Percentiles rank a stretch among this genome's conserved stretches.
phyloP scores from a whole-genome alignment of 2,888 invertebrate species.

The Rutpela maculata region DNA sequence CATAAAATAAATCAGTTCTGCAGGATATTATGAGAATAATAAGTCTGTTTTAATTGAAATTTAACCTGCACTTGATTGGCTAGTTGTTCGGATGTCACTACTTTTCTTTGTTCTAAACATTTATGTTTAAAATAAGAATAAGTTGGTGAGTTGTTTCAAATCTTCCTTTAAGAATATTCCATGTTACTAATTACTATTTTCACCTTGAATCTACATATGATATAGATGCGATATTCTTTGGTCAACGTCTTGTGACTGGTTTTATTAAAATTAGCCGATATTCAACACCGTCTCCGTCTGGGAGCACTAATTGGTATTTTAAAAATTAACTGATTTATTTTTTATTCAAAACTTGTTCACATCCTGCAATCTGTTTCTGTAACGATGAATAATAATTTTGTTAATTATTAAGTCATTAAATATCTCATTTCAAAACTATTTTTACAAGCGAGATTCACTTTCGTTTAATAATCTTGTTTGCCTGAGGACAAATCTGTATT shows the following conservation, averaged over 20 bases:
- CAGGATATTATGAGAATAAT: too few species aligned
- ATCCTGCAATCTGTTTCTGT: not conserved
- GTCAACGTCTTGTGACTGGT: not conserved
- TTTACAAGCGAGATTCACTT: not conserved
- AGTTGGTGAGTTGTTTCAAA: too few species aligned
- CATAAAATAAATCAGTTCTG: too few species aligned
- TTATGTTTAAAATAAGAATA: too few species aligned
- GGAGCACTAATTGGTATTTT: not conserved
- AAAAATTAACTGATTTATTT: not conserved
- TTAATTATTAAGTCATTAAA: not conserved
- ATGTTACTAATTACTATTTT: not conserved
- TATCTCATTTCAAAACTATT: not conserved
- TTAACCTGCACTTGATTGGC: too few species aligned
- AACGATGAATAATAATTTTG: not conserved
- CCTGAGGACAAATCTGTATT: not conserved
- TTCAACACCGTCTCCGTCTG: not conserved
- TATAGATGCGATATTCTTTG: not conserved
- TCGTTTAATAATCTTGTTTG: not conserved
- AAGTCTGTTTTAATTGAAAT: too few species aligned
- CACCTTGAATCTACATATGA: not conserved
- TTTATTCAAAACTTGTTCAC: not conserved
- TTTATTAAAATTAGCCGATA: not conserved
- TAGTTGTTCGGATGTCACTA: too few species aligned
- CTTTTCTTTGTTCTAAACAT: too few species aligned
- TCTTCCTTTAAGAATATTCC: too few species aligned